These are phyloP conservation scores for Aplocera efformata DNA, from an alignment of 2,888 invertebrate species.

Conservation along the genomic window DNA sequence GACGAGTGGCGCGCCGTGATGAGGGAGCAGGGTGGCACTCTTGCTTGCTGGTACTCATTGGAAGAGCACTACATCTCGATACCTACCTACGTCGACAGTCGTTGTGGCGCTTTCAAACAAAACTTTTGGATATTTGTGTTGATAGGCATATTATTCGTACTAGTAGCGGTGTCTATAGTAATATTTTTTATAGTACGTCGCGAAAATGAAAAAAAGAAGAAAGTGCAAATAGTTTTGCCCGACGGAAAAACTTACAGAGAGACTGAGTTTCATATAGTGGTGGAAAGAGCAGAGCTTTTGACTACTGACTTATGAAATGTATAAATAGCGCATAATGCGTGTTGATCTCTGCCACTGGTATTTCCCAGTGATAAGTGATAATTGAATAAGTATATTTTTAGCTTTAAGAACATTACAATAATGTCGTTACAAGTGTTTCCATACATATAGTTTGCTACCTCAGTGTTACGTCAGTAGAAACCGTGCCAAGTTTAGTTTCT, in stretches of 20 bases:
- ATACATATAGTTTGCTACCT: slow-evolving; percentile 46
- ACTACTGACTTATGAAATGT: slow-evolving; percentile 85
- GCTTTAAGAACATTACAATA: slow-evolving; percentile 20
- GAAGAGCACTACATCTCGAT: slow-evolving; percentile 61
- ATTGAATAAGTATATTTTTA: slow-evolving; percentile 1
- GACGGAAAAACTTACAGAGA: slow-evolving; percentile 91
- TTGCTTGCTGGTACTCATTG: slow-evolving; percentile 65
- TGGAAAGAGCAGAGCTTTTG: slow-evolving; percentile 90
- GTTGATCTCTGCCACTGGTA: slow-evolving; percentile 36
- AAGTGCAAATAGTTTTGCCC: slow-evolving; percentile 87
- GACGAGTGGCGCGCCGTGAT: slow-evolving; percentile 59
- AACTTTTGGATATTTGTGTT: slow-evolving; percentile 72
- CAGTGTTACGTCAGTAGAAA: slow-evolving; percentile 40
- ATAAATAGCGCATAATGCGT: neutral
- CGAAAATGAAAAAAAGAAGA: slow-evolving; percentile 79
- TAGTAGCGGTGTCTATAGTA: slow-evolving; percentile 69
- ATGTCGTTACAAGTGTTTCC: slow-evolving; percentile 20
- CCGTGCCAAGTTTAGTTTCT: slow-evolving; percentile 57
- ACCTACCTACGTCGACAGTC: slow-evolving; percentile 61
- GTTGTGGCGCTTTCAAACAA: slow-evolving; percentile 67
- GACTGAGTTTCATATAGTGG: slow-evolving; percentile 92
- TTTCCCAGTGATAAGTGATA: slow-evolving; percentile 22
- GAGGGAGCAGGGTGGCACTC: slow-evolving; percentile 56
- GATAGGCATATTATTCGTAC: slow-evolving; percentile 67
- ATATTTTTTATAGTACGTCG: slow-evolving; percentile 67